Conservation (phyloP, 2,797 vertebrate genomes). For the Characodon lateralis region DNA sequence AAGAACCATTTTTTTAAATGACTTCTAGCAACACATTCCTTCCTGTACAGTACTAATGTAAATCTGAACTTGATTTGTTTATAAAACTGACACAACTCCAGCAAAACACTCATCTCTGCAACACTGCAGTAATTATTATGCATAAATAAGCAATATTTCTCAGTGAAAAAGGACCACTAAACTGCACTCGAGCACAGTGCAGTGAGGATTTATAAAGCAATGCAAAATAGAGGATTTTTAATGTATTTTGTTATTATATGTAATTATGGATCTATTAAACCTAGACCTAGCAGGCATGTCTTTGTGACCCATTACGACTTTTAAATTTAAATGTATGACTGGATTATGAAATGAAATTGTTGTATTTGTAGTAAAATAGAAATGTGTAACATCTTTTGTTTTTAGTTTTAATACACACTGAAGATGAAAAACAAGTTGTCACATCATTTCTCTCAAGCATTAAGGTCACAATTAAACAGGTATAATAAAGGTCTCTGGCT, state of each 20-base stretch:
- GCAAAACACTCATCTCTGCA: constrained; percentile 40
- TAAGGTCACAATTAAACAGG: neutral
- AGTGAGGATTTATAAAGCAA: constrained; percentile 54
- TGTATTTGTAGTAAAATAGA: neutral
- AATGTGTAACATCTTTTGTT: constrained; percentile 15
- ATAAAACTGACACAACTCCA: constrained; percentile 49
- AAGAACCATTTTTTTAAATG: constrained; percentile 5
- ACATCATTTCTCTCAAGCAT: constrained; percentile 1
- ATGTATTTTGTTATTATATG: constrained; percentile 8
- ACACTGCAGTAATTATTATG: constrained; percentile 13
- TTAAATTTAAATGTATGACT: constrained; percentile 11
- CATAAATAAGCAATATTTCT: constrained; percentile 13
- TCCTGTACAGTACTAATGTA: constrained; percentile 36
- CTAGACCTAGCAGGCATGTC: constrained; percentile 11
- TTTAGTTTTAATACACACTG: constrained; percentile 30
- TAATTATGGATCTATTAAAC: constrained; percentile 2
- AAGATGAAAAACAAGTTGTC: constrained; percentile 13
- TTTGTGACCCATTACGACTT: constrained; percentile 5
- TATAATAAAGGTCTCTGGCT: neutral
- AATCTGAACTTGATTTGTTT: constrained; percentile 29
- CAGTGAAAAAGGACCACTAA: constrained; percentile 27
- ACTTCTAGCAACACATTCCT: constrained; percentile 19
- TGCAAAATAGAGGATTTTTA: constrained; percentile 29
- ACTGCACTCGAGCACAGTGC: constrained; percentile 24
- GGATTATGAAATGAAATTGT: neutral